Conservation (phyloP, 2,113 vertebrate genomes). For the Myrmecobius fasciatus region DNA sequence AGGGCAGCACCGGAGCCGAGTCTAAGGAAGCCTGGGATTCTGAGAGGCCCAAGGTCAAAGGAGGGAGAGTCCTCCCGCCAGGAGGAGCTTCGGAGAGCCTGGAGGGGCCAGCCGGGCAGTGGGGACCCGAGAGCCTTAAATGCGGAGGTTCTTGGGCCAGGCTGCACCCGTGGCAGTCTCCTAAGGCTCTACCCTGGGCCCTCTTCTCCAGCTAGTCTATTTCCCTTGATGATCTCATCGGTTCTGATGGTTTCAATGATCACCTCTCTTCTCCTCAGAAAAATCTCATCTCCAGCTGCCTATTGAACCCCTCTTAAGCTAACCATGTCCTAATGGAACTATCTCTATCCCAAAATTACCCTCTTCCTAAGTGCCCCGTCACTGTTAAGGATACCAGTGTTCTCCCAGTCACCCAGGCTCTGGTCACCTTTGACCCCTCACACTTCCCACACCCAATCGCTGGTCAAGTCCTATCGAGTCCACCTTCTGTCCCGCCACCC, state of each 20-base stretch:
- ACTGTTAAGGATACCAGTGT: not conserved
- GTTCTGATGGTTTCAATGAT: not conserved
- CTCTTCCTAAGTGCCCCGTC: not conserved
- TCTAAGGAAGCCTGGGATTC: not conserved
- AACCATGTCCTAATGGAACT: not conserved
- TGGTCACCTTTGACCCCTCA: not conserved
- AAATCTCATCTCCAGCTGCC: not conserved
- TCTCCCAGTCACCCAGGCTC: too few relatives aligned
- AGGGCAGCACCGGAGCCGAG: not conserved
- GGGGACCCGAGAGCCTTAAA: not conserved
- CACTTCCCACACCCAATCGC: too few relatives aligned
- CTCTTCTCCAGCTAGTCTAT: not conserved
- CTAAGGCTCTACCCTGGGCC: not conserved
- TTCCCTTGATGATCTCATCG: not conserved
- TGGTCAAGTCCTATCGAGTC: too few relatives aligned
- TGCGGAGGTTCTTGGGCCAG: not conserved
- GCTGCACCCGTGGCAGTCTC: too few relatives aligned
- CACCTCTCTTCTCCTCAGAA: not conserved
- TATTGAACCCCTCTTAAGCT: not conserved
- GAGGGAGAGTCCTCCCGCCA: not conserved
- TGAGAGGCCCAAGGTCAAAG: not conserved
- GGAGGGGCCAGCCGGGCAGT: not conserved
- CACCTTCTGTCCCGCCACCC: too few relatives aligned
- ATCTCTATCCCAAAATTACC: not conserved
- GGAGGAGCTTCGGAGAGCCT: not conserved